These are phyloP conservation scores for Chunga burmeisteri DNA, from an alignment of 2,113 vertebrate species.

Conservation along the genomic window DNA sequence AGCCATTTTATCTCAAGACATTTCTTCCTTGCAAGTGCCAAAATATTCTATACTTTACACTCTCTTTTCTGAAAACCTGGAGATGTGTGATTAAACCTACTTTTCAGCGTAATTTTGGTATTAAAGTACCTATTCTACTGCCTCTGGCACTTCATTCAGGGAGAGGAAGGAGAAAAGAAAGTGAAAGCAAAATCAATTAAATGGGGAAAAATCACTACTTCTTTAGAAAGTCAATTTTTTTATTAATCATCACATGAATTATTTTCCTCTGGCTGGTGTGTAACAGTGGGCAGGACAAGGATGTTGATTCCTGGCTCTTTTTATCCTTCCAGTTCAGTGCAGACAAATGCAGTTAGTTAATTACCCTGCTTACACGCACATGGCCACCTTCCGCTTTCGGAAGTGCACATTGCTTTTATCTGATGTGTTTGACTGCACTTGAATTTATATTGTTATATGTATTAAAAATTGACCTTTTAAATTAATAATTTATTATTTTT, in stretches of 20 bases:
- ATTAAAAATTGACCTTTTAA: background rate
- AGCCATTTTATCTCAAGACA: background rate
- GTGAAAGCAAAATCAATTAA: background rate
- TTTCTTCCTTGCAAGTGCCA: background rate
- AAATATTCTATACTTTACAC: background rate
- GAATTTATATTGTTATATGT: background rate
- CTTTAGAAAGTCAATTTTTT: background rate
- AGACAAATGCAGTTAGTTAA: background rate
- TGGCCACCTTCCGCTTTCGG: rapidly evolving
- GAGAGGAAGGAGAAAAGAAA: background rate
- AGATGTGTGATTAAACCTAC: background rate
- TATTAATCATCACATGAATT: background rate
- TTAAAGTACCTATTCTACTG: background rate
- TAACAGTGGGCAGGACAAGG: background rate
- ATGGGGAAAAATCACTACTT: background rate
- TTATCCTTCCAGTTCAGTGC: background rate
- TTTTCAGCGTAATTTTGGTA: constrained; percentile 9
- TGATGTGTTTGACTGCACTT: background rate
- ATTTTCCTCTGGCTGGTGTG: background rate
- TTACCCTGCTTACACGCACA: background rate
- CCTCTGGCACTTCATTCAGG: background rate
- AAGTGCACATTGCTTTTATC: background rate
- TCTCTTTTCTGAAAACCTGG: background rate
- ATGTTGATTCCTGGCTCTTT: background rate
- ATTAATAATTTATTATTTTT: background rate